Conservation (phyloP, 2,113 vertebrate species). For the Geococcyx californianus region DNA sequence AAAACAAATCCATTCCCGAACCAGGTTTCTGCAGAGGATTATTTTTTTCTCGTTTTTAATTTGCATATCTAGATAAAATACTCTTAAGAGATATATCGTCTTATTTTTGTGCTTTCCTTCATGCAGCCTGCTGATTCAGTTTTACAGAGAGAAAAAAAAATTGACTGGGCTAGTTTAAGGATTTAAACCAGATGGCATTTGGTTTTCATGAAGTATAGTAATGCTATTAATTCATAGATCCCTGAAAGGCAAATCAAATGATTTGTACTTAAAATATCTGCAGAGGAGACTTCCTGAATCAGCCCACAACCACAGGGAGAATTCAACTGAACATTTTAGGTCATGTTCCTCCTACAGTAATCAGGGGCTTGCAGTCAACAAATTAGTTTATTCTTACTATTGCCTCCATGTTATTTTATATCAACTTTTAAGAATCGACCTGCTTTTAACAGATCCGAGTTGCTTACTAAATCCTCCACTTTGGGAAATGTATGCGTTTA, state of each 20-base stretch:
- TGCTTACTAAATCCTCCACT: slow-evolving; percentile 48
- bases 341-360: slow-evolving; percentile 30
- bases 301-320: not conserved
- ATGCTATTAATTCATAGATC: slow-evolving; percentile 44
- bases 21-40: slow-evolving; percentile 51
- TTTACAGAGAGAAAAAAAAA: slow-evolving; percentile 5
- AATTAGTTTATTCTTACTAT: slow-evolving; percentile 51
- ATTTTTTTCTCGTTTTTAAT: not conserved
- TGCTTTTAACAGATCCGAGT: slow-evolving; percentile 22
- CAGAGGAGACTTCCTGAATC: not conserved
- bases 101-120: slow-evolving; percentile 43
- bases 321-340: slow-evolving; percentile 22
- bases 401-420: slow-evolving; percentile 34
- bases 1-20: slow-evolving; percentile 45
- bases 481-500: slow-evolving; percentile 32
- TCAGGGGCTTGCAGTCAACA: slow-evolving; percentile 23
- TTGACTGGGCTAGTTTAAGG: slow-evolving; percentile 19
- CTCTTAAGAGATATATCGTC: not conserved
- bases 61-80: not conserved
- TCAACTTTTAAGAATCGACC: slow-evolving; percentile 36
- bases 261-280: slow-evolving; percentile 27
- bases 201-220: slow-evolving; percentile 59
- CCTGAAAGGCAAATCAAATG: not conserved
- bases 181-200: slow-evolving; percentile 66
- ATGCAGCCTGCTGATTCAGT: slow-evolving; percentile 35